Evolutionary conservation across 2,113 vertebrate genomes (phyloP).

Genomic region (Ochotona princeps): DNA sequence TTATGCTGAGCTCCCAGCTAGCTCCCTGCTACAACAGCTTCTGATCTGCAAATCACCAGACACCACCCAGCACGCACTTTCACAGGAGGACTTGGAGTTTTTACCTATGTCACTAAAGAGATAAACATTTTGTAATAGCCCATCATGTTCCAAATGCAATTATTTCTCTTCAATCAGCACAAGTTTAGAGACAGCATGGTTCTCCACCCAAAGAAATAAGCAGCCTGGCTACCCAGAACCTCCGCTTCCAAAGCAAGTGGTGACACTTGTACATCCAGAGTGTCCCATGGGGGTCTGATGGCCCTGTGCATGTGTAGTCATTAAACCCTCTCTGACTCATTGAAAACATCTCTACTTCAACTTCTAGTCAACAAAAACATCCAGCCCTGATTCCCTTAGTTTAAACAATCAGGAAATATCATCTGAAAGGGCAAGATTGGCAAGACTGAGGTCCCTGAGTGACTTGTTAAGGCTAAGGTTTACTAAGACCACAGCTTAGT

Average conservation of each 20-base stretch:
- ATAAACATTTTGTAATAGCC: conserved; percentile 55
- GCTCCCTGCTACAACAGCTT: background rate
- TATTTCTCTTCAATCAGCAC: conserved; percentile 55
- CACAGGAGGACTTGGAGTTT: conserved; percentile 44
- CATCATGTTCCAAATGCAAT: conserved; percentile 55
- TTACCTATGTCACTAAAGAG: conserved; percentile 32
- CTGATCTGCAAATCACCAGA: background rate
- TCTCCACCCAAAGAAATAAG: background rate
- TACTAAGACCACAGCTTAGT: background rate
- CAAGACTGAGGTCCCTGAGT: background rate
- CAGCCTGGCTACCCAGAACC: no score
- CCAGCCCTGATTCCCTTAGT: conserved; percentile 13
- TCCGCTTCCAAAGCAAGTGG: no score
- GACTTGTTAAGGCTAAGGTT: background rate
- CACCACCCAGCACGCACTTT: conserved; percentile 9
- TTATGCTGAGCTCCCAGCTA: background rate
- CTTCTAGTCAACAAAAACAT: no score
- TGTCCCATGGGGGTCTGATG: no score
- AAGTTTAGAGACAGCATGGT: conserved; percentile 43
- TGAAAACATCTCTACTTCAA: no score
- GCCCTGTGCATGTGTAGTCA: no score
- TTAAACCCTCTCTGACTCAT: no score
- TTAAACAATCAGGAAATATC: background rate
- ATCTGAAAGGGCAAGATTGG: background rate
- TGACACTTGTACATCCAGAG: no score